Percentiles rank a stretch among this genome's conserved stretches.
These are phyloP conservation scores for Podarcis raffonei DNA, from an alignment of 2,113 vertebrate species.

Conservation along the genomic window DNA sequence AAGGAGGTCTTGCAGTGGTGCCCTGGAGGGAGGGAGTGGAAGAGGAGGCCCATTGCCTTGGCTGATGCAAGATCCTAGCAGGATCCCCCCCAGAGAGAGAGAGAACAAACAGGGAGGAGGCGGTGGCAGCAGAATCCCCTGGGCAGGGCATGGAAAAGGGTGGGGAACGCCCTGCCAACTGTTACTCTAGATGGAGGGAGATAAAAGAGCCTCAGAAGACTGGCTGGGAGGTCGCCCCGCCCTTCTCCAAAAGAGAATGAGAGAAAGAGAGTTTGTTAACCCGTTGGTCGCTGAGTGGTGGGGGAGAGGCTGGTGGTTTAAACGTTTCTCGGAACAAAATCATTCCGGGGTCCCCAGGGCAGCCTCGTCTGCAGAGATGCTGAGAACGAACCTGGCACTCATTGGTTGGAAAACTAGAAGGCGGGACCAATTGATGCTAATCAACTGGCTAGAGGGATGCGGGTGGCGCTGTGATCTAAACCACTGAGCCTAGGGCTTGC, in stretches of 20 bases:
- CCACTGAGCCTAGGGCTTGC: no score
- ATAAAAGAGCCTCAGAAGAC: not conserved
- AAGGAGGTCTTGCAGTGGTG: not conserved
- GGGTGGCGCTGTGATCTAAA: no score
- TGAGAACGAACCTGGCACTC: not conserved
- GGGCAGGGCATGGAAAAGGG: not conserved
- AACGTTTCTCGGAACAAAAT: not conserved
- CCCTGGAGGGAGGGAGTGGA: not conserved
- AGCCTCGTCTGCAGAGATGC: not conserved
- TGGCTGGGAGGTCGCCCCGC: not conserved
- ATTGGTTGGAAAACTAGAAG: not conserved
- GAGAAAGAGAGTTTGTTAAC: not conserved
- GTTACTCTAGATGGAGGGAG: not conserved
- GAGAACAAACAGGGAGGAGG: not conserved
- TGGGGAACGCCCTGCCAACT: no score
- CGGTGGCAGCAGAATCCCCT: not conserved
- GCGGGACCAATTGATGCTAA: not conserved
- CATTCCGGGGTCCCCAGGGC: not conserved
- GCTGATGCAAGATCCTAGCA: not conserved
- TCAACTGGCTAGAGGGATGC: not conserved
- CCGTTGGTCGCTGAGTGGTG: not conserved
- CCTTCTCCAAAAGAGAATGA: not conserved
- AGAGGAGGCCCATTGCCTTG: not conserved
- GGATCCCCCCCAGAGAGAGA: not conserved
- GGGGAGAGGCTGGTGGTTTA: not conserved